These are phyloP conservation scores for Stenurella melanura DNA, from an alignment of 2,888 invertebrate species.

Conservation along the genomic window DNA sequence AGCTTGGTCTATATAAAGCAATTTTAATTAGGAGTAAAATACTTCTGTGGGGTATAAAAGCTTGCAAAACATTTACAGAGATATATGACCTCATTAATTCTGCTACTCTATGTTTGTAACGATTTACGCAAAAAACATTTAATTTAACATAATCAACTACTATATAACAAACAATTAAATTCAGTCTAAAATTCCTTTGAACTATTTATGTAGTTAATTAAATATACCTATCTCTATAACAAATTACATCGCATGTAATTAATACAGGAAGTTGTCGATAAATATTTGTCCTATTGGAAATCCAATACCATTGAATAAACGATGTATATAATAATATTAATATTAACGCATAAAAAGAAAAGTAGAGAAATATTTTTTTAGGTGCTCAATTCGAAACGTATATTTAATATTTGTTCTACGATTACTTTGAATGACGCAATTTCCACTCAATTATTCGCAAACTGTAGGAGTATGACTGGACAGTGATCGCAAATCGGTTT, in stretches of 20 bases:
- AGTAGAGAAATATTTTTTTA: too few species aligned
- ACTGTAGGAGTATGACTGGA: too few species aligned
- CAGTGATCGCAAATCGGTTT: too few species aligned
- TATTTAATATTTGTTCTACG: too few species aligned
- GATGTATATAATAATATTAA: too few species aligned
- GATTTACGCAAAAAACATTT: constrained; percentile 35
- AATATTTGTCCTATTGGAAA: neutral
- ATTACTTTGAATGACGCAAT: too few species aligned
- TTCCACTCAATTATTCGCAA: too few species aligned
- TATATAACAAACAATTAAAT: constrained; percentile 43
- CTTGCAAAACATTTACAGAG: constrained; percentile 45
- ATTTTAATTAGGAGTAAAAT: constrained; percentile 55
- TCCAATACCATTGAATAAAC: neutral
- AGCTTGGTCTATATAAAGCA: constrained; percentile 57
- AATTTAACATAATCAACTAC: constrained; percentile 39
- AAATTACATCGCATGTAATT: constrained; percentile 2
- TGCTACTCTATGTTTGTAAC: constrained; percentile 39
- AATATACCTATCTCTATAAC: neutral
- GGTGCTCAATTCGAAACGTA: too few species aligned
- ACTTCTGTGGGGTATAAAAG: constrained; percentile 34
- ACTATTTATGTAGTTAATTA: constrained; percentile 22
- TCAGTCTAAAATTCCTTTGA: constrained; percentile 37
- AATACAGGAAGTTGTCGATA: neutral
- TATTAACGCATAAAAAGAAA: too few species aligned
- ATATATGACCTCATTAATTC: constrained; percentile 49